Evolutionary conservation across 2,888 invertebrate species (phyloP), one percentile per base, ranked within the genome.

Genomic region (Protonemura montana): DNA sequence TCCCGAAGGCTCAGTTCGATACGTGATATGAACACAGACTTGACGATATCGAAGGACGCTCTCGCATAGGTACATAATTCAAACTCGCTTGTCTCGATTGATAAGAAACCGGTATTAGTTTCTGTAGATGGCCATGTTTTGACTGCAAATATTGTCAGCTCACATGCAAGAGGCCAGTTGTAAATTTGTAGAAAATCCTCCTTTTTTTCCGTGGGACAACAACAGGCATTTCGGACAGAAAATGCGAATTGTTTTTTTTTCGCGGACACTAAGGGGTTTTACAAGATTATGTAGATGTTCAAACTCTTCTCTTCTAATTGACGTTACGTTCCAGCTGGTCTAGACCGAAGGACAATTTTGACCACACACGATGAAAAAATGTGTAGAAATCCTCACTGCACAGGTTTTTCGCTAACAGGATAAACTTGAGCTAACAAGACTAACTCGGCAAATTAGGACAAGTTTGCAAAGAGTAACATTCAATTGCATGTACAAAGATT

Each of bases 31-130:
- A 21, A 21, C 16, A 21, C 59, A 59, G 59, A 21, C 59, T 59
- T 10, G 13, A 21, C 7, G 59, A 59, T 59, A 59, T 59, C 59
- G 59, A 10, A n/a, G n/a, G 13, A 2, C 3, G 16, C 2, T 10
- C 59, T 59, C 59, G 59, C 59, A 59, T 59, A 59, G 59, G 59
- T 59, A 59, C 59, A 59, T 59, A 59, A 59, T 59, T 59, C 59
- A 59, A 59, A 59, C 59, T 59, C 35, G 35, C 59, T 59, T 59
- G 59, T 59, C 59, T 59, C 59, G 21, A 59, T 59, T 59, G 59
- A 59, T 59, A 59, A 59, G 59, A 59, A 59, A 59, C 59, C 21
- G 59, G 59, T 59, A 59, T 59, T 59, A 59, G 59, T 59, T 59
- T 21, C 21, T 59, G 16, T 59, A 13, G 16, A 59, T 10, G 59